Evolutionary conservation across 1,140 invertebrate genomes (phyloP).

Genomic region (Hycleus cichorii): DNA sequence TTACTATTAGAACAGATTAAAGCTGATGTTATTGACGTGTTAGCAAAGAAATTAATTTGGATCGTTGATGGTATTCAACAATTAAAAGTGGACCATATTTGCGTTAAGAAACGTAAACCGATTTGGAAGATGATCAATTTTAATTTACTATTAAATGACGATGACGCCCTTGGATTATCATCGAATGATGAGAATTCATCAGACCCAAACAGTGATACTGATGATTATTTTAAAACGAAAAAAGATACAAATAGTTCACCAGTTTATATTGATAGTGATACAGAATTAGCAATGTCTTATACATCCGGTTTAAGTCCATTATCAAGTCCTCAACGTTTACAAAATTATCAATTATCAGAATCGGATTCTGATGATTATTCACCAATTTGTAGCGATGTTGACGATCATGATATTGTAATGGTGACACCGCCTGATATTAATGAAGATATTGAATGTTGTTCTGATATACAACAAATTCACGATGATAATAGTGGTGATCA

Average conservation of each 20-base stretch:
- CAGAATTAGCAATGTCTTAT: slow-evolving; percentile 4
- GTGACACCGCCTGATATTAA: slow-evolving; percentile 1
- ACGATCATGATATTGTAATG: slow-evolving; percentile 31
- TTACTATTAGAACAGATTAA: slow-evolving; percentile 29
- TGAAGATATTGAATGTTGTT: slow-evolving; percentile 2
- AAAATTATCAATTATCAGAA: slow-evolving; percentile 12
- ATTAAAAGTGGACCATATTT: slow-evolving; percentile 1
- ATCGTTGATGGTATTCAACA: slow-evolving; percentile 17
- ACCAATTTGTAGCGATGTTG: slow-evolving; percentile 49
- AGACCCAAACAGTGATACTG: not conserved
- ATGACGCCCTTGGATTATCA: too few relatives aligned
- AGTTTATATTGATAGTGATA: not conserved
- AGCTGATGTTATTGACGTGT: slow-evolving; percentile 23
- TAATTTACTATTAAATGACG: too few relatives aligned
- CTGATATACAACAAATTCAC: not conserved
- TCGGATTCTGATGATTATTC: slow-evolving; percentile 41
- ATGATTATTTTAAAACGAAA: not conserved
- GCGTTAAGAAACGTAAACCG: slow-evolving; percentile 5
- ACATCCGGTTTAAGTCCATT: not conserved
- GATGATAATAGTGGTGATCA: not conserved
- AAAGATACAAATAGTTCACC: not conserved
- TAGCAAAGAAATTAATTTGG: slow-evolving; percentile 29
- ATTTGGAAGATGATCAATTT: not conserved
- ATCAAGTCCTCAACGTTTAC: not conserved
- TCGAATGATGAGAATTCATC: too few relatives aligned